Evolutionary conservation across 2,888 invertebrate genomes (phyloP).

Genomic region (Homarus gammarus): DNA sequence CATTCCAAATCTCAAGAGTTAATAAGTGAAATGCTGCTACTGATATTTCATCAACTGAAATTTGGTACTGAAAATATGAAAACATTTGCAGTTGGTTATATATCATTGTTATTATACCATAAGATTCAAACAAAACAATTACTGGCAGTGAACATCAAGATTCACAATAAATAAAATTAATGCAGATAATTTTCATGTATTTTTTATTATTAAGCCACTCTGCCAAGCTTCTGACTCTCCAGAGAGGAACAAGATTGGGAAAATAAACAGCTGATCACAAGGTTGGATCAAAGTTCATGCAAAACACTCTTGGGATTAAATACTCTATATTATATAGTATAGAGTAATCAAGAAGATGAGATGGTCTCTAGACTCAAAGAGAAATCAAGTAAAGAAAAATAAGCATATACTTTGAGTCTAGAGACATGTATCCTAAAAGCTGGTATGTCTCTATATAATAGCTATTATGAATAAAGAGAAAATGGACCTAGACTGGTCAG

Average conservation of each 20-base stretch:
- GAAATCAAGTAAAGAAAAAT: conserved; percentile 66
- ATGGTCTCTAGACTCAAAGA: conserved; percentile 60
- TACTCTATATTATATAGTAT: conserved; percentile 51
- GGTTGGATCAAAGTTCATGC: conserved; percentile 60
- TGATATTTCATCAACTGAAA: conserved; percentile 2
- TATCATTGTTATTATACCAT: conserved; percentile 40
- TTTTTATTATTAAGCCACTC: conserved; percentile 59
- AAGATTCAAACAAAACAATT: conserved; percentile 38
- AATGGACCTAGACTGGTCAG: conserved; percentile 58
- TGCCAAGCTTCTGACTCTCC: conserved; percentile 63
- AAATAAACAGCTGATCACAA: conserved; percentile 61
- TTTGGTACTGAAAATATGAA: conserved; percentile 52
- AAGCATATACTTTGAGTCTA: conserved; percentile 69
- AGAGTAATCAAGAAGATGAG: conserved; percentile 64
- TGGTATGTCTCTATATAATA: conserved; percentile 55
- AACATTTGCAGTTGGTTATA: conserved; percentile 35
- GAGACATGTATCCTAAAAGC: conserved; percentile 56
- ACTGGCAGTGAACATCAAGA: conserved; percentile 62
- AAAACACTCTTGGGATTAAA: conserved; percentile 64
- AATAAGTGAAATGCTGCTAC: conserved; percentile 14
- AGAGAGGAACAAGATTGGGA: conserved; percentile 47
- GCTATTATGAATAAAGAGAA: conserved; percentile 43
- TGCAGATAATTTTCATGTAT: conserved; percentile 34
- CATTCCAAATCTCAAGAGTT: conserved; percentile 12
- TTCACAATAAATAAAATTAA: conserved; percentile 37